phyloP scores from a whole-genome alignment of 2,888 invertebrate genomes.

The Amphipoea oculea region DNA sequence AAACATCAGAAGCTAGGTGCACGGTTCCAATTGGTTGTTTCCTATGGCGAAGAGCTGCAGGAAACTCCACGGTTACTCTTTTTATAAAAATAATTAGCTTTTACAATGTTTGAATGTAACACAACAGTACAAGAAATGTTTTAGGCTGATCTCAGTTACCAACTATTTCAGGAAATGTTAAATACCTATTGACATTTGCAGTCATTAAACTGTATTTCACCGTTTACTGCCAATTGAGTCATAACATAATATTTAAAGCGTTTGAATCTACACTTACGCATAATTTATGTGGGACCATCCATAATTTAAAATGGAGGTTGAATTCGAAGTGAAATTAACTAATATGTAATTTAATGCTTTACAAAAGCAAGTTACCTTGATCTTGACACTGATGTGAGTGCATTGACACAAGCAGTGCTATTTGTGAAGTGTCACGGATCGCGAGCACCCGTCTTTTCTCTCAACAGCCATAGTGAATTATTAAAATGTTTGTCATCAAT shows the following conservation, averaged over 20 bases:
- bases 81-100: too few relatives aligned
- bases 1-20: too few relatives aligned
- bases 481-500: constrained; percentile 10
- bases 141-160: constrained; percentile 7
- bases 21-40: too few relatives aligned
- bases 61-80: too few relatives aligned
- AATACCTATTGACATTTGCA: constrained; percentile 4
- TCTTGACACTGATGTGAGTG: constrained; percentile 71
- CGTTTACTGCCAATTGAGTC: constrained; percentile 12
- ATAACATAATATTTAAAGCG: neutral
- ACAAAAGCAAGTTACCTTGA: constrained; percentile 64
- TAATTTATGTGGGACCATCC: neutral
- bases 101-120: neutral
- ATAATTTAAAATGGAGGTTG: neutral
- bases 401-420: constrained; percentile 63
- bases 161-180: constrained; percentile 11
- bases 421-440: constrained; percentile 53
- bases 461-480: constrained; percentile 18
- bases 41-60: too few relatives aligned
- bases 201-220: neutral
- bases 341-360: constrained; percentile 5
- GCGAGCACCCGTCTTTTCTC: constrained; percentile 61
- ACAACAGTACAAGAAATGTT: neutral
- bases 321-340: constrained; percentile 2
- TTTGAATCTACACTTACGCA: constrained; percentile 11